Conservation (phyloP, 2,113 vertebrate species). For the Bettongia penicillata region DNA sequence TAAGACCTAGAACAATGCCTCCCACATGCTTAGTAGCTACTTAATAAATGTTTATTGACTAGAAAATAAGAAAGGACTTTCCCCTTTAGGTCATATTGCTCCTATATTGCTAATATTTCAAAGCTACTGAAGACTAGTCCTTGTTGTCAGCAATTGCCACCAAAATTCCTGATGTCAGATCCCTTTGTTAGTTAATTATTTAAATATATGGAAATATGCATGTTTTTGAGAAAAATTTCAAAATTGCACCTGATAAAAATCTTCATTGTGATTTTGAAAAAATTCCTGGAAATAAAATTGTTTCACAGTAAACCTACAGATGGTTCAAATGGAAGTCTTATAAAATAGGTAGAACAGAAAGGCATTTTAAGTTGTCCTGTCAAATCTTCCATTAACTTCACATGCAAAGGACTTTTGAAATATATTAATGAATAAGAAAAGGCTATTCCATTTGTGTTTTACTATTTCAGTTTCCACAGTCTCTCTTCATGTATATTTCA, state of each 20-base stretch:
- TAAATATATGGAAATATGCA: background rate
- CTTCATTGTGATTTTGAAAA: background rate
- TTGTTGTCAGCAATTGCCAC: background rate
- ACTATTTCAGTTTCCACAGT: background rate
- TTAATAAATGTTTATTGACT: background rate
- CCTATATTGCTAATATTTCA: background rate
- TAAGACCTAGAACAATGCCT: background rate
- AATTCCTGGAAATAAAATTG: background rate
- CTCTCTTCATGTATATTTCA: background rate
- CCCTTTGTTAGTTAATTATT: background rate
- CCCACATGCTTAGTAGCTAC: background rate
- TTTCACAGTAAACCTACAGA: background rate
- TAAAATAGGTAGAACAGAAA: background rate
- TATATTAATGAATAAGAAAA: background rate
- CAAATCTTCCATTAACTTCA: background rate
- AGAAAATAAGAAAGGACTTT: background rate
- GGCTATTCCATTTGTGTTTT: background rate
- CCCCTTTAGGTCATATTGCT: background rate
- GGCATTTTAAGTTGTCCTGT: slow-evolving; percentile 13
- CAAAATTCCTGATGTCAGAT: background rate
- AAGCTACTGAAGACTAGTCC: background rate
- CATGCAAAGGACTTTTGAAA: background rate
- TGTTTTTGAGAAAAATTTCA: background rate
- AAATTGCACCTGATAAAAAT: background rate
- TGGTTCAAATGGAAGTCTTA: slow-evolving; percentile 3